Evolutionary conservation across 2,888 invertebrate genomes (phyloP), one percentile per base, ranked within the genome.

Genomic region (Lomographa bimaculata): DNA sequence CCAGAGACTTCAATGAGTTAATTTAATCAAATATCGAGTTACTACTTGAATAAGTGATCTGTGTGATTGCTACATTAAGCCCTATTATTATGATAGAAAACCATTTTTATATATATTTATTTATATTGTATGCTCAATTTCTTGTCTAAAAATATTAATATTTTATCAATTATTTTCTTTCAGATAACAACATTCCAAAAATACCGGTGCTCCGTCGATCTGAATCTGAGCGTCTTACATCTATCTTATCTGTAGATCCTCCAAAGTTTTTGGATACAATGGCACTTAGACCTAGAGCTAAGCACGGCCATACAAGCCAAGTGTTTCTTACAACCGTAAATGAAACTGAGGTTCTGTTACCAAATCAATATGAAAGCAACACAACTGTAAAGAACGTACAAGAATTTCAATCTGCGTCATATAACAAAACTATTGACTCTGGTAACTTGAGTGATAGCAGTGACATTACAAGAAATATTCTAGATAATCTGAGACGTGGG

Each of bases 181-280:
- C 72, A 89, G 89, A 90, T 70, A 86, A 85, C 41, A 71, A 75
- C 26, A 70, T 86, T 24, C 87, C 86, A 2, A 83, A 76, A 57
- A 74, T 86, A 52, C 79, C 83, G 25, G 62, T 79, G 3, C 58
- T 90, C 23, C 79, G 89, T 20, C 74, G 90, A 23, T 89, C 89
- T n/a, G 84, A 86, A 64, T 89, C 87, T 18, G 91, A 78, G 71
- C 82, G 74, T 50, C 59, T 77, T 41, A 74, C 66, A 47, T 76
- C 77, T 48, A 82, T 64, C 54, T 73, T 79, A 51, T 80, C 64
- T 66, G 89, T 79, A 5, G 81, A 84, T 6, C 85, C 91, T 30
- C 91, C 93, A 5, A 90, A 90, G 45, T 95, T 95, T 73, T 90
- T 94, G 69, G 96, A 97, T 74, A 96, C 96, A 11, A 96, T 96